phyloP scores from a whole-genome alignment of 2,888 invertebrate genomes.

The Lepidocyrtoides sp. region DNA sequence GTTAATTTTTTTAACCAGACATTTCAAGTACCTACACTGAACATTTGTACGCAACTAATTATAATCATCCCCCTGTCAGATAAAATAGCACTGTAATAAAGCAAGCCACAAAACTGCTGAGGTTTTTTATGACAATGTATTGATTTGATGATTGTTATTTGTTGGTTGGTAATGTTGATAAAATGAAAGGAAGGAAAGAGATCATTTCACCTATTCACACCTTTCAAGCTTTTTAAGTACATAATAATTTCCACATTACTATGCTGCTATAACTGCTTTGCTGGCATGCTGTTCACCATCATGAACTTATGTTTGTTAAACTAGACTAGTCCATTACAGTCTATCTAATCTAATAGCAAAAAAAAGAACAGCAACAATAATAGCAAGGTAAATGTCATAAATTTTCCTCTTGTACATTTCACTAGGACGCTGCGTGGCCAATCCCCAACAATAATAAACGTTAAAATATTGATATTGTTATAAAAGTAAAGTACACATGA shows the following conservation, averaged over 20 bases:
- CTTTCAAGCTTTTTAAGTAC: slow-evolving; percentile 52
- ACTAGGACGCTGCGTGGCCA: background rate
- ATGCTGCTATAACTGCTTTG: background rate
- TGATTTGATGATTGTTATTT: background rate
- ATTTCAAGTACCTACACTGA: background rate
- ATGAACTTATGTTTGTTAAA: too few relatives aligned
- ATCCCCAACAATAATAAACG: slow-evolving; percentile 35
- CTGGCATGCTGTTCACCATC: too few relatives aligned
- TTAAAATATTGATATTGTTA: slow-evolving; percentile 31
- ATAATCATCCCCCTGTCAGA: slow-evolving; percentile 68
- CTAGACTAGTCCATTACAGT: background rate
- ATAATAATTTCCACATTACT: slow-evolving; percentile 8
- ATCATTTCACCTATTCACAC: slow-evolving; percentile 65
- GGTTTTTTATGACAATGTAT: background rate
- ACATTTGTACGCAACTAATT: slow-evolving; percentile 32
- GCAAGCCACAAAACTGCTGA: slow-evolving; percentile 27
- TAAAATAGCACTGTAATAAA: slow-evolving; percentile 55
- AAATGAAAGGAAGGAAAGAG: slow-evolving; percentile 5
- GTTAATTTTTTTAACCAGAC: too few relatives aligned
- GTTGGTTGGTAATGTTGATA: slow-evolving; percentile 1
- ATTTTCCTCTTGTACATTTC: slow-evolving; percentile 23
- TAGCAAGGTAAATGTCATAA: slow-evolving; percentile 25
- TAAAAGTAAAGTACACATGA: slow-evolving; percentile 25
- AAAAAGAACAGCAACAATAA: background rate
- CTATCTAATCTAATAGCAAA: background rate